Evolutionary conservation across 2,113 vertebrate species (phyloP), one percentile per base, ranked within the genome.

Genomic region (Engraulis encrasicolus): DNA sequence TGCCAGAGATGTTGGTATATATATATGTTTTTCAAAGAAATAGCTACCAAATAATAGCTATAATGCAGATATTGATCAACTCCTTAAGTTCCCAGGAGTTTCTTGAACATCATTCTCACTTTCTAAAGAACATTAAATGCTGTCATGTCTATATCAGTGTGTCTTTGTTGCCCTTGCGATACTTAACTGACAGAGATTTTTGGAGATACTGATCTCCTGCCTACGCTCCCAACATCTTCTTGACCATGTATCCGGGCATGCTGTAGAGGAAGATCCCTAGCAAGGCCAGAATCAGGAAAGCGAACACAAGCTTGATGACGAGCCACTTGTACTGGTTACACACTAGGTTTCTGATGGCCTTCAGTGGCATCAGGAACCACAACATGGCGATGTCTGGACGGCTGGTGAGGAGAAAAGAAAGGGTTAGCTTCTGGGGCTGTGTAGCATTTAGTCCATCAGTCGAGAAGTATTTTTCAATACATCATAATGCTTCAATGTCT

Each of bases 281-380:
- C 93, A 97, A 95, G 85, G 95, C 91, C 86, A 98, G 89, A 2
- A 95, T 91, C 86, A 98, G 88, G 38, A 98, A 91, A 0, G 95
- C 96, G 88, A 97, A 88, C 85, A 97, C 92, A 1, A 98, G 95
- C 93, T 97, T 97, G 94, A 98, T 95, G 95, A 96, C 93, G 82
- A 98, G 96, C 97, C 97, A 98, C 92, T 96, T 96, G 95, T 98
- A 98, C 86, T 97, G 95, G 0, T 93, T 96, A 91, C 97, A 98
- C 92, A 98, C 91, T 91, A 99, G 94, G 92, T 99, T 95, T 91
- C 95, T 95, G 91, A 97, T 95, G 90, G 97, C 97, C 90, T 98
- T 97, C 87, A 97, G 95, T 0, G 97, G 97, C 86, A 95, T 97
- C 88, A 98, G 93, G 95, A 98, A 97, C 97, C 97, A 98, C 91